Evolutionary conservation across 2,797 vertebrate genomes (phyloP).

Genomic region (Petrocephalus sullivani): DNA sequence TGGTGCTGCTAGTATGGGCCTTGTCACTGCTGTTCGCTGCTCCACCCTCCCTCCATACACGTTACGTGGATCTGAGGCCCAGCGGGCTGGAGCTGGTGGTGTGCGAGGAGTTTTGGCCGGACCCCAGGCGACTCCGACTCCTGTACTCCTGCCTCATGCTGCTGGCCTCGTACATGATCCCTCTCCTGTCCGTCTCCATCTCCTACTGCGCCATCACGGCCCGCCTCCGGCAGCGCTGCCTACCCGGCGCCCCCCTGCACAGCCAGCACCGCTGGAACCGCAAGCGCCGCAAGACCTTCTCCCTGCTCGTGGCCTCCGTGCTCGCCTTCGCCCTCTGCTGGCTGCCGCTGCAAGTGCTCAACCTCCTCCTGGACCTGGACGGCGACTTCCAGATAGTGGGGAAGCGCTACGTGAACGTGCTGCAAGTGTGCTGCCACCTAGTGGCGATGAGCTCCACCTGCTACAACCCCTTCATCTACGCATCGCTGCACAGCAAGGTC

Average conservation of each 20-base stretch:
- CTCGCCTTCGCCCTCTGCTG: constrained; percentile 68
- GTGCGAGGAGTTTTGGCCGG: constrained; percentile 71
- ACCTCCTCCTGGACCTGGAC: constrained; percentile 68
- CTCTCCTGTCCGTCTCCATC: constrained; percentile 62
- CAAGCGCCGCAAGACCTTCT: constrained; percentile 63
- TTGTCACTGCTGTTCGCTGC: constrained; percentile 62
- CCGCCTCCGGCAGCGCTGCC: constrained; percentile 53
- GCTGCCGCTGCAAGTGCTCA: constrained; percentile 69
- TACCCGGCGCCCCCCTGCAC: constrained; percentile 56
- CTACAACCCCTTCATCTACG: constrained; percentile 75
- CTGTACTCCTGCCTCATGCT: constrained; percentile 65
- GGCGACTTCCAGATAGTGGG: constrained; percentile 65
- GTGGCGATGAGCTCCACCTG: constrained; percentile 71
- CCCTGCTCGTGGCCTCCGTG: constrained; percentile 63
- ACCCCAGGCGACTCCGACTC: constrained; percentile 54
- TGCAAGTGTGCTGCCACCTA: constrained; percentile 68
- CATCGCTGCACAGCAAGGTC: constrained; percentile 69
- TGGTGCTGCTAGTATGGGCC: constrained; percentile 60
- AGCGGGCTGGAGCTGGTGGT: constrained; percentile 62
- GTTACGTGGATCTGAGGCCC: constrained; percentile 62
- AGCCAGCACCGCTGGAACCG: constrained; percentile 60
- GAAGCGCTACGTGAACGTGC: constrained; percentile 63
- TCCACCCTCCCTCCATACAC: constrained; percentile 58
- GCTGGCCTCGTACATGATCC: constrained; percentile 65
- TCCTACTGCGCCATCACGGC: constrained; percentile 68